Evolutionary conservation across 2,113 vertebrate species (phyloP).

Genomic region (Ia io): DNA sequence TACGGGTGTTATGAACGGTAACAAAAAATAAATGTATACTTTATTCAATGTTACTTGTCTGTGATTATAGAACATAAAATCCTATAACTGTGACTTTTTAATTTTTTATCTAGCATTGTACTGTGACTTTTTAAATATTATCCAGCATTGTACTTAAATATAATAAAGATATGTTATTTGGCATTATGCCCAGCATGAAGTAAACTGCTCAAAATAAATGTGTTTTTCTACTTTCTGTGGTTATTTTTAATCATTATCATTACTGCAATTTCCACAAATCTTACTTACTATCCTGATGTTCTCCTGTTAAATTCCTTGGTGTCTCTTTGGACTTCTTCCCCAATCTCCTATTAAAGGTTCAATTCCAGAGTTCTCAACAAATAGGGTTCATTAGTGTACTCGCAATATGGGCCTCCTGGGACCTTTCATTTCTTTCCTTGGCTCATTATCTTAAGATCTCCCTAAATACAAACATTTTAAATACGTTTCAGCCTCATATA

Average conservation of each 20-base stretch:
- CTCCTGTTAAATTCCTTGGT: background rate
- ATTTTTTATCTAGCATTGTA: too few species aligned
- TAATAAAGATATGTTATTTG: background rate
- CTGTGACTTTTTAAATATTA: background rate
- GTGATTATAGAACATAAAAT: too few species aligned
- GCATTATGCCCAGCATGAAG: background rate
- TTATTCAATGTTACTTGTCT: too few species aligned
- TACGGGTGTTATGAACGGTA: background rate
- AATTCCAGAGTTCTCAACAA: background rate
- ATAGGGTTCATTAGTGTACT: background rate
- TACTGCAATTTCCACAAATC: background rate
- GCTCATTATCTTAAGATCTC: background rate
- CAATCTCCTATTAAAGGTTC: slow-evolving; percentile 32
- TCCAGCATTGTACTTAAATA: background rate
- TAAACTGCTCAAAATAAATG: background rate
- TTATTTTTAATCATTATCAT: background rate
- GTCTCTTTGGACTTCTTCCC: background rate
- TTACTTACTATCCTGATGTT: background rate
- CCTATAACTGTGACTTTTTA: too few species aligned
- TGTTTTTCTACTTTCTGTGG: background rate
- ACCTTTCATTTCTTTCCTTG: background rate
- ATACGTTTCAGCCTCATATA: background rate
- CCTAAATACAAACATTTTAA: slow-evolving; percentile 27
- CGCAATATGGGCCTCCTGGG: background rate
- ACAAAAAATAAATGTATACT: background rate